Conservation (phyloP, 1,140 invertebrate species). For the Atta colombica region DNA sequence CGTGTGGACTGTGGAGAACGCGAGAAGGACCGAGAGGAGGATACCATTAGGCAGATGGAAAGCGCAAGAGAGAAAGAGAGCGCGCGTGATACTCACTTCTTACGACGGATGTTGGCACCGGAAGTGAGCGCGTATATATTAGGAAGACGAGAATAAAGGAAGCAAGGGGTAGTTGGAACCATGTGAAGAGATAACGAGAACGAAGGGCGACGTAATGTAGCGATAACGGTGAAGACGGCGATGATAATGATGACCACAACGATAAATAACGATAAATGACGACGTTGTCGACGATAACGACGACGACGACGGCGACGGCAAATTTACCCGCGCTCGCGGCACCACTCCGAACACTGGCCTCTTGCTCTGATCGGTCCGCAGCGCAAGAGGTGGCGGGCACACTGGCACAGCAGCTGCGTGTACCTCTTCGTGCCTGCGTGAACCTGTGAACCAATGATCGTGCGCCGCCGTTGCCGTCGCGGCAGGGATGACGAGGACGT, state of each 20-base stretch:
- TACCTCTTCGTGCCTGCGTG: slow-evolving; percentile 76
- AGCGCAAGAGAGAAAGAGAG: not conserved
- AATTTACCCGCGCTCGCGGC: slow-evolving; percentile 69
- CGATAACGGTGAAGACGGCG: not conserved
- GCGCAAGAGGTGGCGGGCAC: slow-evolving; percentile 65
- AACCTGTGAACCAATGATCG: slow-evolving; percentile 83
- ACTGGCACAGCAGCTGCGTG: slow-evolving; percentile 78
- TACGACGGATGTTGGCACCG: slow-evolving; percentile 4
- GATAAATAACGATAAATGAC: slow-evolving; percentile 1
- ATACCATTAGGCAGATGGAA: not conserved
- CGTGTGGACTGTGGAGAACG: not conserved
- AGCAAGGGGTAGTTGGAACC: not conserved
- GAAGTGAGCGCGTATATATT: not conserved
- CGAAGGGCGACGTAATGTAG: not conserved
- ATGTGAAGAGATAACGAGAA: not conserved
- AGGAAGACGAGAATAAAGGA: not conserved
- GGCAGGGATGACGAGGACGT: slow-evolving; percentile 75
- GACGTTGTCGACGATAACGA: slow-evolving; percentile 25
- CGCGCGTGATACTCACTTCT: slow-evolving; percentile 3
- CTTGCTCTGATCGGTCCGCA: slow-evolving; percentile 70
- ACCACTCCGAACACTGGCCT: slow-evolving; percentile 69
- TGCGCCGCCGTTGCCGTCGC: slow-evolving; percentile 69
- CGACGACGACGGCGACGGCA: slow-evolving; percentile 27
- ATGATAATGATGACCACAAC: not conserved
- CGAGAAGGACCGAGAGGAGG: not conserved